Evolutionary conservation across 2,888 invertebrate species (phyloP).

Genomic region (Hypomecis punctinalis): DNA sequence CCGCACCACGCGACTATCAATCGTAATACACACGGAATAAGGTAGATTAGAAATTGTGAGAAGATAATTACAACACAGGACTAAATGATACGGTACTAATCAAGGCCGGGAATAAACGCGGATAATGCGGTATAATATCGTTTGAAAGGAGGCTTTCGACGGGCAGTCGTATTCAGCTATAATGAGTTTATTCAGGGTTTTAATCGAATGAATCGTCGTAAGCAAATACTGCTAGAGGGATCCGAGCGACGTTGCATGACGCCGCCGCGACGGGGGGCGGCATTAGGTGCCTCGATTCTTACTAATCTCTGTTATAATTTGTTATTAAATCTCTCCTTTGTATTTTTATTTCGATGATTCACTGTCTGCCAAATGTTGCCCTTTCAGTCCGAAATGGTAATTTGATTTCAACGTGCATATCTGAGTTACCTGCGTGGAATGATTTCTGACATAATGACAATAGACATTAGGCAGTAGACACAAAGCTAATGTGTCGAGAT

Average conservation of each 20-base stretch:
- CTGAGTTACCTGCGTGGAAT: conserved; percentile 39
- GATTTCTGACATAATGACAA: conserved; percentile 54
- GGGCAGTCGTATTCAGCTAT: conserved; percentile 78
- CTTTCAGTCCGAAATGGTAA: conserved; percentile 36
- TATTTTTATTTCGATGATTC: conserved; percentile 21
- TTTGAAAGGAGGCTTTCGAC: conserved; percentile 82
- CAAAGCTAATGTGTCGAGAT: conserved; percentile 61
- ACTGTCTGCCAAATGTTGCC: conserved; percentile 26
- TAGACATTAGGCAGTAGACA: conserved; percentile 61
- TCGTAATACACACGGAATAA: conserved; percentile 41
- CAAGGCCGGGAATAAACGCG: conserved; percentile 81
- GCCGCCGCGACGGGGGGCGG: conserved; percentile 44
- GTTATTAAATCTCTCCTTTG: conserved; percentile 28
- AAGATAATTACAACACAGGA: conserved; percentile 81
- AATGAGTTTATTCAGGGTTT: conserved; percentile 84
- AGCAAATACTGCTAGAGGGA: conserved; percentile 75
- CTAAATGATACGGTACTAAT: conserved; percentile 85
- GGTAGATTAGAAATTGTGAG: conserved; percentile 50
- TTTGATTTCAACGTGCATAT: conserved; percentile 41
- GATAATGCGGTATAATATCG: conserved; percentile 83
- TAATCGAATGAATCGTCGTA: conserved; percentile 82
- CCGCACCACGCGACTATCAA: conserved; percentile 49
- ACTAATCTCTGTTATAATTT: conserved; percentile 31
- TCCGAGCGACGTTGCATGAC: conserved; percentile 41
- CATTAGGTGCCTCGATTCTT: conserved; percentile 31